Evolutionary conservation across 1,140 invertebrate genomes (phyloP).

Genomic region (Drosophila arizonae): DNA sequence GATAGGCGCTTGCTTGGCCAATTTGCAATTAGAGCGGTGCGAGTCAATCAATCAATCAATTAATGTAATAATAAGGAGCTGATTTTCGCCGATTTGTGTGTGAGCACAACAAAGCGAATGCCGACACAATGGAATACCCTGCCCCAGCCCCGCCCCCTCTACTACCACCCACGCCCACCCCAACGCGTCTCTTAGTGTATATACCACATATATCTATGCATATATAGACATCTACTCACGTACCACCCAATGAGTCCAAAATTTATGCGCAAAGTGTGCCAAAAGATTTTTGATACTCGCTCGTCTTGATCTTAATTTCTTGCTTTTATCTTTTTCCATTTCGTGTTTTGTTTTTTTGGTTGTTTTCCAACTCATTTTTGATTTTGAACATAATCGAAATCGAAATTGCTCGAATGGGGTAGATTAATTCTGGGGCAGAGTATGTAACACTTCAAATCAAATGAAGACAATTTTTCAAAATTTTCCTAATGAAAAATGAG

Average conservation of each 20-base stretch:
- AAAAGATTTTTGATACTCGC: slow-evolving; percentile 28
- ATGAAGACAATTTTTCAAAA: too few relatives aligned
- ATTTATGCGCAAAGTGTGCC: slow-evolving; percentile 69
- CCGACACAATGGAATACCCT: slow-evolving; percentile 12
- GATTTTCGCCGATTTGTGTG: slow-evolving; percentile 37
- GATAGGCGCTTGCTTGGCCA: slow-evolving; percentile 51
- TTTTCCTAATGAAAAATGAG: too few relatives aligned
- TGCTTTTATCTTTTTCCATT: slow-evolving; percentile 15
- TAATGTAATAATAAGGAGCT: slow-evolving; percentile 59
- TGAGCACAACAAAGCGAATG: slow-evolving; percentile 39
- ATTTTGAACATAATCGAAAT: not conserved
- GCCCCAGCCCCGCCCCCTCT: not conserved
- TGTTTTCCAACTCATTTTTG: slow-evolving; percentile 1
- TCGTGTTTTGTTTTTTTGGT: not conserved
- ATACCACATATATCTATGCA: not conserved
- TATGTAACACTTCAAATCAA: too few relatives aligned
- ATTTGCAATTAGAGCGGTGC: slow-evolving; percentile 56
- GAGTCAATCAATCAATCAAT: slow-evolving; percentile 76
- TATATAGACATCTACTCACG: not conserved
- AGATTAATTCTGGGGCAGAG: too few relatives aligned
- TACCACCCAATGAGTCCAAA: slow-evolving; percentile 18
- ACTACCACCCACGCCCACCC: slow-evolving; percentile 2
- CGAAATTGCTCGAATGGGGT: too few relatives aligned
- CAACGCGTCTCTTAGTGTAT: not conserved
- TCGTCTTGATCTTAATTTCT: slow-evolving; percentile 19